Base-by-base conservation (phyloP, 37 sponge, comb jelly and placozoan genomes). In the Chondrosia reniformis region DNA sequence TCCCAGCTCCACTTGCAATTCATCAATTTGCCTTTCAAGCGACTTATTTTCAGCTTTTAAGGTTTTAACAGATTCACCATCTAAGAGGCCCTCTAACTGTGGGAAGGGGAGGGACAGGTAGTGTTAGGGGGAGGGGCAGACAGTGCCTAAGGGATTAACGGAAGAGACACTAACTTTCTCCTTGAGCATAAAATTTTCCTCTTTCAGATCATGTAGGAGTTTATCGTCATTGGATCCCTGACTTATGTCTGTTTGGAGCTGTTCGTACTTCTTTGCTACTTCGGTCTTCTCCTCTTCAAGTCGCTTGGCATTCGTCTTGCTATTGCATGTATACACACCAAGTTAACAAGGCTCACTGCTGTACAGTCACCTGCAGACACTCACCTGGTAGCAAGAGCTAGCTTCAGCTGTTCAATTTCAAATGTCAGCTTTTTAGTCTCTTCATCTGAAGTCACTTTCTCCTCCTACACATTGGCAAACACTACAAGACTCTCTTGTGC, bases 311-410 rank as follows among this genome's bases (percentile, higher is more conserved):
- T 40, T 34, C 19, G n/a, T n/a, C n/a, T n/a, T n/a, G n/a, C n/a
- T n/a, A n/a, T n/a, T n/a, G n/a, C n/a, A n/a, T n/a, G n/a, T n/a
- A n/a, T n/a, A n/a, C n/a, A n/a, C n/a, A n/a, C n/a, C n/a, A n/a
- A n/a, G n/a, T n/a, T 7, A 30, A 31, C 9, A 3, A 5, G 5
- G 25, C 61, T 30, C 25, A 7, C 61, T 58, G 25, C 61, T 9
- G 6, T 8, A 13, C 39, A 4, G 13, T 7, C 34, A 73, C 63
- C 24, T 41, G 32, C 9, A 72, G 8, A 33, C 65, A 46, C 52
- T 49, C 63, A 25, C 42, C 19, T 31, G 13, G 80, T 33, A 49
- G 66, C 81, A 24, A 86, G 66, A 33, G 76, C 72, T 38, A 45
- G 36, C 17, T 46, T 41, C 34, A 77, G 42, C 46, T 58, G 54